Evolutionary conservation across 2,113 vertebrate genomes (phyloP).

Genomic region (Diadophis punctatus): DNA sequence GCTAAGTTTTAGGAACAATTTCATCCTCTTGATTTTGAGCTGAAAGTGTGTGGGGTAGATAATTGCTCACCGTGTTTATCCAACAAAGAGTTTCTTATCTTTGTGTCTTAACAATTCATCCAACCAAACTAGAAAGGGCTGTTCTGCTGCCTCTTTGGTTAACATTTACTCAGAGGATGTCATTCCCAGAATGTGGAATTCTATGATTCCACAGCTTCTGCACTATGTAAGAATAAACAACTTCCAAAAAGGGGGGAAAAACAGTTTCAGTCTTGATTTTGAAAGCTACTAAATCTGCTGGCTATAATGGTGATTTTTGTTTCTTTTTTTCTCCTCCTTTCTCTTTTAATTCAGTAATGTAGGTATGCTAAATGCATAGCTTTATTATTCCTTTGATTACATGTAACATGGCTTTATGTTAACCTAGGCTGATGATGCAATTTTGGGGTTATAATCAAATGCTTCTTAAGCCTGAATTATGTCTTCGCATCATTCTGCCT

Average conservation of each 20-base stretch:
- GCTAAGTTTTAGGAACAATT: neutral
- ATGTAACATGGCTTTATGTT: conserved; percentile 40
- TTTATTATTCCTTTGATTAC: conserved; percentile 40
- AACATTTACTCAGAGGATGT: neutral
- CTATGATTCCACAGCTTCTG: neutral
- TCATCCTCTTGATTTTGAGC: neutral
- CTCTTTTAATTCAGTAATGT: neutral
- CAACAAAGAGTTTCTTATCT: neutral
- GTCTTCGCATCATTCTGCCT: neutral
- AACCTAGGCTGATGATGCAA: conserved; percentile 55
- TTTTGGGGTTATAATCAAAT: conserved; percentile 50
- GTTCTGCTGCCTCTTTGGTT: neutral
- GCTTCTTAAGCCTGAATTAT: conserved; percentile 9
- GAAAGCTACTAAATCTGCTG: neutral
- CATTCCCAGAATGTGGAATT: neutral
- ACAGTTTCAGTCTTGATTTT: neutral
- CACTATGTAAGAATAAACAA: neutral
- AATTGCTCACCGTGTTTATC: neutral
- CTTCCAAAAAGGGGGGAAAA: neutral
- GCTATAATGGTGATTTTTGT: neutral
- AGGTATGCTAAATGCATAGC: neutral
- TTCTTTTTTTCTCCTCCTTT: neutral
- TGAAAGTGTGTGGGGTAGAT: neutral
- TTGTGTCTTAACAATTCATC: neutral
- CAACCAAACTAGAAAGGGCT: neutral